Percentiles rank a stretch among this genome's conserved stretches.
Evolutionary conservation across 1,140 invertebrate genomes (phyloP).

Genomic region (Heliothis virescens): DNA sequence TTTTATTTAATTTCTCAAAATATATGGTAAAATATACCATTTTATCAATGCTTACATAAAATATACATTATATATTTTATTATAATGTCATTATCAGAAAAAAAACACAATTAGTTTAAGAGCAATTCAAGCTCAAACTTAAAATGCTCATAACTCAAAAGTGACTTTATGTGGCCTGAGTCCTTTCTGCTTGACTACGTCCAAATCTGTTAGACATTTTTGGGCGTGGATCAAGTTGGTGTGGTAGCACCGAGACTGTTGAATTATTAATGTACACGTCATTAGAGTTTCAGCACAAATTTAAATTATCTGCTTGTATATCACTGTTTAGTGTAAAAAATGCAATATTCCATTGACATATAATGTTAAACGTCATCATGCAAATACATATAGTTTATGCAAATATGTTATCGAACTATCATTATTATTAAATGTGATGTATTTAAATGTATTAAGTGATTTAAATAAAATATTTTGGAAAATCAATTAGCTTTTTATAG

Average conservation of each 20-base stretch:
- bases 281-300: slow-evolving; percentile 22
- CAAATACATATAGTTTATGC: slow-evolving; percentile 48
- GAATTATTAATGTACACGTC: background rate
- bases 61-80: no score
- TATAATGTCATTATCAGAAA: no score
- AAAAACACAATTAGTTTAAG: no score
- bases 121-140: no score
- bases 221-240: background rate
- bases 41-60: no score
- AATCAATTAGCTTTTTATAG: slow-evolving; percentile 40
- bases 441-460: slow-evolving; percentile 51
- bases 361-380: slow-evolving; percentile 30
- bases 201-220: background rate
- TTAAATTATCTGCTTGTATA: slow-evolving; percentile 31
- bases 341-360: slow-evolving; percentile 40
- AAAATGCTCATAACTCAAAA: no score
- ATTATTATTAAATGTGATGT: slow-evolving; percentile 42
- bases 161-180: no score
- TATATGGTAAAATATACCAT: no score
- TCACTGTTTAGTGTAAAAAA: slow-evolving; percentile 29
- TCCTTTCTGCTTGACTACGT: no score
- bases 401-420: slow-evolving; percentile 47
- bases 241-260: background rate
- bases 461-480: slow-evolving; percentile 59
- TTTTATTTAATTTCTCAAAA: no score